Conservation (phyloP, 30 jellyfish, hydroid and myxozoan species). For the Hydractinia symbiolongicarpus region DNA sequence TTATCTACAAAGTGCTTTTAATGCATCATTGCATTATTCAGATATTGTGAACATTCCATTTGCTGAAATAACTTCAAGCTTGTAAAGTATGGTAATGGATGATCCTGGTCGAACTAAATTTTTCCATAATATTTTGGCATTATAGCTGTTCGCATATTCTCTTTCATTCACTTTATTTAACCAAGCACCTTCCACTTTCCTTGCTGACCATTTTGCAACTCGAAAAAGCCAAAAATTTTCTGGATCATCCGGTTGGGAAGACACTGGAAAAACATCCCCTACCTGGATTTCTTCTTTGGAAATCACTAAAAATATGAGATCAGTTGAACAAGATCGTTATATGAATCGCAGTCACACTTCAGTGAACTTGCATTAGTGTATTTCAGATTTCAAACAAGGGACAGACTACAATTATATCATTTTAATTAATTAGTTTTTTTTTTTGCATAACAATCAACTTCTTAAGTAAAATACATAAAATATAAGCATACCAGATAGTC, state of each 20-base stretch:
- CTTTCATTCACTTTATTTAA: neutral
- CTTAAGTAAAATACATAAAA: too few relatives aligned
- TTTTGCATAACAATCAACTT: too few relatives aligned
- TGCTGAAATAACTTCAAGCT: neutral
- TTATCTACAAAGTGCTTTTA: constrained; percentile 1
- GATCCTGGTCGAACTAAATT: constrained; percentile 8
- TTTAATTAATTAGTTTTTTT: too few relatives aligned
- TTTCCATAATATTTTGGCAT: neutral
- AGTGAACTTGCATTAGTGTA: too few relatives aligned
- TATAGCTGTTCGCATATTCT: neutral
- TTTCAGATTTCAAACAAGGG: too few relatives aligned
- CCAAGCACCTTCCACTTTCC: constrained; percentile 5
- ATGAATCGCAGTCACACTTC: too few relatives aligned
- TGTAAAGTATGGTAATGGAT: neutral
- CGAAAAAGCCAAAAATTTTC: neutral
- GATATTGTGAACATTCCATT: neutral
- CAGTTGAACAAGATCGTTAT: too few relatives aligned
- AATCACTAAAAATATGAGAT: neutral
- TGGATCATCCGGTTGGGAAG: constrained; percentile 1
- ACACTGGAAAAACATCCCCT: neutral
- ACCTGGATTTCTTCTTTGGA: constrained; percentile 1
- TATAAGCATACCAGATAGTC: neutral
- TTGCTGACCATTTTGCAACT: neutral
- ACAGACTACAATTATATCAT: too few relatives aligned
- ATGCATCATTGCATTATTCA: neutral